phyloP scores from a whole-genome alignment of 2,797 vertebrate genomes.

The Anguilla marmorata region DNA sequence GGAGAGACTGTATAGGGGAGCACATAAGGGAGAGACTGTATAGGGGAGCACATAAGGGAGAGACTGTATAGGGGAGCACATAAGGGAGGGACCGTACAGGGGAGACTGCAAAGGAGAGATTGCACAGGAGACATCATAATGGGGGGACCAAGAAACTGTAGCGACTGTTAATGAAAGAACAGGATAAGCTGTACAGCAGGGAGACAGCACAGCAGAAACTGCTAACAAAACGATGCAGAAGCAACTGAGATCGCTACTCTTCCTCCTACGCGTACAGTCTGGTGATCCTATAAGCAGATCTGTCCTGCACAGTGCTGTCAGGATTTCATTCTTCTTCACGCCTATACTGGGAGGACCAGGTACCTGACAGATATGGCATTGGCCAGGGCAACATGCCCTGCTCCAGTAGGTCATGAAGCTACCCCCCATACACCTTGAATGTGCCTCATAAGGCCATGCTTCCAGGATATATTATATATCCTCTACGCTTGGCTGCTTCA shows the following conservation, averaged over 20 bases:
- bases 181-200: not conserved
- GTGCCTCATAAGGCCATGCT: not conserved
- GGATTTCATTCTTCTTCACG: not conserved
- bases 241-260: not conserved
- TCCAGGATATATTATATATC: constrained; percentile 41
- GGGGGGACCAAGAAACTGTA: not conserved
- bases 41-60: not conserved
- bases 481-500: constrained; percentile 34
- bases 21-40: not conserved
- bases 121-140: not conserved
- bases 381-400: constrained; percentile 11
- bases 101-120: not conserved
- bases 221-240: not conserved
- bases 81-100: not conserved
- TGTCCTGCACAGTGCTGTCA: not conserved
- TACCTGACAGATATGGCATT: not conserved
- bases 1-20: not conserved
- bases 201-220: not conserved
- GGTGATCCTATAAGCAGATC: not conserved
- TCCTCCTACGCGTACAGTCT: not conserved
- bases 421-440: not conserved
- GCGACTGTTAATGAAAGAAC: not conserved
- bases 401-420: not conserved
- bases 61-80: not conserved
- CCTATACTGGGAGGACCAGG: not conserved